Evolutionary conservation across 2,113 vertebrate species (phyloP).

Genomic region (Eupsittula cactorum): DNA sequence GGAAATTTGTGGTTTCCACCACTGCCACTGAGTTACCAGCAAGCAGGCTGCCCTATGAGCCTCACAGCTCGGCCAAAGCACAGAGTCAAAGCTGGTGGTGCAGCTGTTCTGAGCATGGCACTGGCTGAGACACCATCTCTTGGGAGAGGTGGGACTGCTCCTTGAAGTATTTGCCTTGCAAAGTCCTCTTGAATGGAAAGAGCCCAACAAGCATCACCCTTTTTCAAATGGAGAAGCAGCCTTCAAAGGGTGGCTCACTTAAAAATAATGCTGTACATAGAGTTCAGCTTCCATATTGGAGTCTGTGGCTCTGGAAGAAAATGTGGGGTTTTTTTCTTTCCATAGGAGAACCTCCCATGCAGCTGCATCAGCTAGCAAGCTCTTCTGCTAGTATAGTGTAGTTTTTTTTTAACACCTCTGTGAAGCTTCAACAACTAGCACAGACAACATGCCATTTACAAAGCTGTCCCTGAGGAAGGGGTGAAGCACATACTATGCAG

Average conservation of each 20-base stretch:
- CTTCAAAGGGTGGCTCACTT: background rate
- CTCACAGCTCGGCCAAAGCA: background rate
- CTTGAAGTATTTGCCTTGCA: background rate
- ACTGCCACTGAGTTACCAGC: background rate
- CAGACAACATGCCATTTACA: background rate
- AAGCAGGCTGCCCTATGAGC: fast-evolving
- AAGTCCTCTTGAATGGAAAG: background rate
- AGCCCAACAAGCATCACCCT: background rate
- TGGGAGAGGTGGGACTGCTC: background rate
- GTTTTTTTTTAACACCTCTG: background rate
- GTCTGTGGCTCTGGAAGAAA: background rate
- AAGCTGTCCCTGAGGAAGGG: constrained; percentile 21
- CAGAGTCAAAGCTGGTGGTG: fast-evolving
- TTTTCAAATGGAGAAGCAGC: background rate
- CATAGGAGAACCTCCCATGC: background rate
- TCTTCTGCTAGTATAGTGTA: background rate
- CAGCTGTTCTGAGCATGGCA: fast-evolving
- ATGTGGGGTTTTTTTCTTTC: background rate
- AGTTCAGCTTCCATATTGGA: background rate
- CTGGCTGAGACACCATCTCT: background rate
- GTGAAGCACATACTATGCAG: background rate
- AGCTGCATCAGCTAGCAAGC: background rate
- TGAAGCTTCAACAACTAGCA: background rate
- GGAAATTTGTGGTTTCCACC: background rate
- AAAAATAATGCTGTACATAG: background rate